Conservation (phyloP, 2,113 vertebrate species). For the Chionomys nivalis region DNA sequence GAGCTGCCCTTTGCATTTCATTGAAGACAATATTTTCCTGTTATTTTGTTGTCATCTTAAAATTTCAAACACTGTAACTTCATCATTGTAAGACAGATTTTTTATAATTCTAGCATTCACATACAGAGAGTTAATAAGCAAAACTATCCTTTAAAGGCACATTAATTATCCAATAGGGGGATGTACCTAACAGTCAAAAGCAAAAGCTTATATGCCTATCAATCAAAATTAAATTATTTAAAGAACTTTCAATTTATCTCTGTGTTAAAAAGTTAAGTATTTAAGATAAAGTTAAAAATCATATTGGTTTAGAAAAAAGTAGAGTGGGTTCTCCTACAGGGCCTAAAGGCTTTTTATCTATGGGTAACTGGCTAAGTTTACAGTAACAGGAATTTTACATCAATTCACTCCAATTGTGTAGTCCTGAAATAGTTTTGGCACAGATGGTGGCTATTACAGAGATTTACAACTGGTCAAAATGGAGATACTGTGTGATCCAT, state of each 20-base stretch:
- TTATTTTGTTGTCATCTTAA: conserved; percentile 32
- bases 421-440: neutral
- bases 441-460: neutral
- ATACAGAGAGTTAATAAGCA: neutral
- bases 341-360: neutral
- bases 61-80: neutral
- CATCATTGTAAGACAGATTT: neutral
- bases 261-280: neutral
- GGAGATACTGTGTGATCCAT: neutral
- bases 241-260: neutral
- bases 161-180: neutral
- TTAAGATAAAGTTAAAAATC: neutral
- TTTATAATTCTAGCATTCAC: neutral
- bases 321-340: neutral
- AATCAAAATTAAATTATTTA: neutral
- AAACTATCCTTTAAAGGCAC: neutral
- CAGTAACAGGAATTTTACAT: neutral
- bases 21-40: neutral
- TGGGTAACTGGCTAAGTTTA: neutral
- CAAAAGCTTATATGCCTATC: neutral
- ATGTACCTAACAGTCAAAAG: conserved; percentile 23
- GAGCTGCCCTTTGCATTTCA: neutral
- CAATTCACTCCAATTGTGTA: neutral
- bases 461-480: neutral
- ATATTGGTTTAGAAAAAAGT: neutral